Evolutionary conservation across 53 echinoderm and acorn worm genomes (phyloP).

Genomic region (Glandiceps talaboti): DNA sequence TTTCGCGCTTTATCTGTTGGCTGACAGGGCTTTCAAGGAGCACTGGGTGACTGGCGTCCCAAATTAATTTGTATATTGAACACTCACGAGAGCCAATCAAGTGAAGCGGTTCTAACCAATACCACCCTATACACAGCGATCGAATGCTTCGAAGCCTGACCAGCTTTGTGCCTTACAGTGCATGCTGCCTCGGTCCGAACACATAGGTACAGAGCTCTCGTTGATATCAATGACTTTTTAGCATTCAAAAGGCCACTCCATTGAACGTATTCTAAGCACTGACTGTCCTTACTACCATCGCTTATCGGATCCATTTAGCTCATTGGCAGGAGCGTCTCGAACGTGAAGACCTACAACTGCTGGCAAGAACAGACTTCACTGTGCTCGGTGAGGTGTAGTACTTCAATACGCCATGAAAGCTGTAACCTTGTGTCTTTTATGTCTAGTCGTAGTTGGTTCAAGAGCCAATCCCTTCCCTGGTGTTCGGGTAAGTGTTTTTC

Average conservation of each 20-base stretch:
- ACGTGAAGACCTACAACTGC: too few relatives aligned
- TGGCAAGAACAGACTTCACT: too few relatives aligned
- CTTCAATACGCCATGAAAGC: background rate
- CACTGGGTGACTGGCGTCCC: background rate
- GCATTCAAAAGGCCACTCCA: too few relatives aligned
- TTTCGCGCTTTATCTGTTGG: background rate
- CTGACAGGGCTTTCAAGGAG: background rate
- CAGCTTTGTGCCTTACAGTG: background rate
- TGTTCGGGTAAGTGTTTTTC: background rate
- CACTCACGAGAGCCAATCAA: background rate
- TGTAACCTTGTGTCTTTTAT: background rate
- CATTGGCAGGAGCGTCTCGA: too few relatives aligned
- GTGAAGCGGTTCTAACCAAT: background rate
- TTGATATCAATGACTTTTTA: too few relatives aligned
- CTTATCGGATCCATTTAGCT: too few relatives aligned
- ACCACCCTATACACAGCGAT: background rate
- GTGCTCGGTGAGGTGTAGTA: background rate
- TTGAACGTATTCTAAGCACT: too few relatives aligned
- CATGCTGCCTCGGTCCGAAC: too few relatives aligned
- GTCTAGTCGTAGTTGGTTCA: background rate
- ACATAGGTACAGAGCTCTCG: too few relatives aligned
- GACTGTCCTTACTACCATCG: too few relatives aligned
- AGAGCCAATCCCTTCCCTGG: background rate
- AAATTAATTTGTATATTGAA: background rate
- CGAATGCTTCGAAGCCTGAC: background rate